Base-by-base conservation (phyloP, 2,113 vertebrate genomes). In the Mormoops blainvillei region DNA sequence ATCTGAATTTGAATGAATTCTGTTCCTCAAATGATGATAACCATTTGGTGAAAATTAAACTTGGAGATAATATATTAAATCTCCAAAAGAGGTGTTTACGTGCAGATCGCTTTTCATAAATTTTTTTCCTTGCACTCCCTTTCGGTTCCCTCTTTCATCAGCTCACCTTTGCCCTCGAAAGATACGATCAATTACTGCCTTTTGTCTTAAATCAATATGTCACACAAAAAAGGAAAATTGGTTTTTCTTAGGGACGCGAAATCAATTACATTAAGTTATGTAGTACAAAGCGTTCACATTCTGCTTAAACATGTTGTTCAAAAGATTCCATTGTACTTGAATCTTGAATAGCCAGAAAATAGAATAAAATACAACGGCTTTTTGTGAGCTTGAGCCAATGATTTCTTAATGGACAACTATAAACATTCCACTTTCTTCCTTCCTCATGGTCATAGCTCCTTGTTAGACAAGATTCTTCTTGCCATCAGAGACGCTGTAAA, bases 191-290 rank as follows among this genome's bases (percentile, higher is more conserved):
- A 68, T 96, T 48, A 65, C 45, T 83, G 36, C 50, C 80, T 97
- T 97, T 97, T 93, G 73, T 95, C 92, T 70, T 96, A 70, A 56
- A 95, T 91, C 76, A 88, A 26, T 96, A 76, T 56, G 92, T 89
- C 85, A 93, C 71, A 81, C 50, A 38, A 54, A 88, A 95, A 70
- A 83, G 71, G 48, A 89, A 74, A 90, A 74, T 31, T 31, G 31
- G 11, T 38, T 58, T 96, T 83, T 94, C 36, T 58, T 80, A 41
- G 24, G 50, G 65, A 87, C 71, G 82, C 48, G 28, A 45, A 88
- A 81, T 80, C 81, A 86, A 83, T 71, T 82, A 50, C 50, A 96
- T 94, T 65, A 94, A 22, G 56, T 36, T 4, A 0, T 33, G 3
- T 48, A 19, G 87, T 36, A 65, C 24, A 73, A 74, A 56, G 7